Evolutionary conservation across 2,888 invertebrate species (phyloP).

Genomic region (Lycocerus yunnanus): DNA sequence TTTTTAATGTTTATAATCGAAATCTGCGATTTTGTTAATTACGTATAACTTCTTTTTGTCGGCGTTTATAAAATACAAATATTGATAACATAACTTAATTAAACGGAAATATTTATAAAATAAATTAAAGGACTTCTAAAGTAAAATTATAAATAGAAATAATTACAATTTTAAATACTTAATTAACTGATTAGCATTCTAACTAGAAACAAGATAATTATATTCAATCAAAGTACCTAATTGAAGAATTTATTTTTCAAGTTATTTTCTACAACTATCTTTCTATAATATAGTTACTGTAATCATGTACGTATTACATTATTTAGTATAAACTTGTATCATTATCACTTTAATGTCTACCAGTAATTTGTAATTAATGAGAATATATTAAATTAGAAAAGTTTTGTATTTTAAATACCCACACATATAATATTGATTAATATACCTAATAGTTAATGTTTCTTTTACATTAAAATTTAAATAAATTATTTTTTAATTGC

Average conservation of each 20-base stretch:
- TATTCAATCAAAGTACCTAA: background rate
- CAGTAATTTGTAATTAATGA: too few relatives aligned
- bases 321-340: too few relatives aligned
- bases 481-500: too few relatives aligned
- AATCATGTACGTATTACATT: too few relatives aligned
- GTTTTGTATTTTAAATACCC: too few relatives aligned
- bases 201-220: background rate
- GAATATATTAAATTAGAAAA: too few relatives aligned
- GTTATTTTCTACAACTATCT: background rate
- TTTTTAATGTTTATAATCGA: background rate
- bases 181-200: background rate
- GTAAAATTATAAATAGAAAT: background rate
- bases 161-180: background rate
- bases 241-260: background rate
- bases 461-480: too few relatives aligned
- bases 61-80: background rate
- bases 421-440: too few relatives aligned
- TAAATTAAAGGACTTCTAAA: background rate
- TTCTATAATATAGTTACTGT: background rate
- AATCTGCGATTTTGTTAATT: background rate
- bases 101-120: background rate
- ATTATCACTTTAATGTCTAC: too few relatives aligned
- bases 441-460: too few relatives aligned
- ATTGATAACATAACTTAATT: background rate
- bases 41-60: background rate